Evolutionary conservation across 1,140 invertebrate species (phyloP).

Genomic region (Drosophila ohnishii): DNA sequence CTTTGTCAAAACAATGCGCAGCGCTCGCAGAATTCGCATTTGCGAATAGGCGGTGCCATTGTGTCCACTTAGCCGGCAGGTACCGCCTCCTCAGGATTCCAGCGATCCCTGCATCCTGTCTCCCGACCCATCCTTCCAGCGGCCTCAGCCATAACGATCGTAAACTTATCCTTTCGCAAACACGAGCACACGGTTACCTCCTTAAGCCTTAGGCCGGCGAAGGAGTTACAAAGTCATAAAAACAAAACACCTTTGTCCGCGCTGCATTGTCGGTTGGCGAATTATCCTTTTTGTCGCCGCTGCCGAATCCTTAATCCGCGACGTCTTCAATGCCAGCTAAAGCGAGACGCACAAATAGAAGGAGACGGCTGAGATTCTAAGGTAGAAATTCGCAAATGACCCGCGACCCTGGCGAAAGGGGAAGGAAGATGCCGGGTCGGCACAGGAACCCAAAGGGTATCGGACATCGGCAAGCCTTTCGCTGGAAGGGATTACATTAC

Average conservation of each 20-base stretch:
- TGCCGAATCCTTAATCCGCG: conserved; percentile 70
- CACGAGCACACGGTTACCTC: conserved; percentile 49
- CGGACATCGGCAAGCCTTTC: conserved; percentile 42
- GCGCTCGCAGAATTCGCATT: conserved; percentile 67
- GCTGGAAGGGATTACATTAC: conserved; percentile 72
- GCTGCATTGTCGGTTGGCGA: conserved; percentile 70
- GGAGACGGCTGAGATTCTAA: neutral
- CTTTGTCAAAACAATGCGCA: conserved; percentile 77
- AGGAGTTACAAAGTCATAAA: conserved; percentile 82
- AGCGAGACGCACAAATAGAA: conserved; percentile 3
- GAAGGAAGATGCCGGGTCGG: too few species aligned
- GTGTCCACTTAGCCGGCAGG: conserved; percentile 70
- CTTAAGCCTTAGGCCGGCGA: conserved; percentile 57
- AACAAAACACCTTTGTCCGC: conserved; percentile 82
- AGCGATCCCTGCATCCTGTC: neutral
- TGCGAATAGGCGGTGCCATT: conserved; percentile 73
- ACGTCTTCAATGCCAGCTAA: conserved; percentile 39
- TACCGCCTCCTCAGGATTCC: conserved; percentile 54
- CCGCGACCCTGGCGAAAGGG: conserved; percentile 27
- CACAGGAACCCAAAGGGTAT: conserved; percentile 20
- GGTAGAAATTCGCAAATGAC: conserved; percentile 65
- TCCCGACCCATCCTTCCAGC: conserved; percentile 20
- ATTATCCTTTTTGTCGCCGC: conserved; percentile 73
- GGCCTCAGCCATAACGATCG: conserved; percentile 63
- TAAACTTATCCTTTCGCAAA: conserved; percentile 76